Conservation (phyloP, 1,140 invertebrate species). For the Zaprionus vittiger region DNA sequence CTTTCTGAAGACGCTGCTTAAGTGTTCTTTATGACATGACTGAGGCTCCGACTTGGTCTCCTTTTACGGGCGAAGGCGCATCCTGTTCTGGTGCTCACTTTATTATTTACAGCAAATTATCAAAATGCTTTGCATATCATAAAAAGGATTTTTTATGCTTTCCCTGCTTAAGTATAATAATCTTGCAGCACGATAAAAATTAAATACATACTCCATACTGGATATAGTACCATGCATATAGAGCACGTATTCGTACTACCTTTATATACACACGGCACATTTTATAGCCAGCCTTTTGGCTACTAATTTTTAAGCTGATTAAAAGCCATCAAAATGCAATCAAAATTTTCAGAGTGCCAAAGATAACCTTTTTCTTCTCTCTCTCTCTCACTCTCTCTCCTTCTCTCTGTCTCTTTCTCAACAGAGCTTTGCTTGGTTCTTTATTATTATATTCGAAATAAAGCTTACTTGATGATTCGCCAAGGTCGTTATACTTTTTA, state of each 20-base stretch:
- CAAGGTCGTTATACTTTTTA: slow-evolving; percentile 36
- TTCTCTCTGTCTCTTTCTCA: not conserved
- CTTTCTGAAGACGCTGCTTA: slow-evolving; percentile 28
- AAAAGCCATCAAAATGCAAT: slow-evolving; percentile 55
- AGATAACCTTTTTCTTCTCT: slow-evolving; percentile 26
- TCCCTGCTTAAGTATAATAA: slow-evolving; percentile 41
- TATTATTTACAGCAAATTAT: slow-evolving; percentile 55
- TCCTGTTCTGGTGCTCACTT: slow-evolving; percentile 21
- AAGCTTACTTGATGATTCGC: slow-evolving; percentile 26
- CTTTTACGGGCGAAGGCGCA: slow-evolving; percentile 35
- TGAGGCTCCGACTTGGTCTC: not conserved
- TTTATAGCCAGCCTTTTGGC: slow-evolving; percentile 32
- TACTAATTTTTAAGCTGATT: slow-evolving; percentile 59
- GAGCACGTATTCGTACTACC: not conserved
- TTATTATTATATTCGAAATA: slow-evolving; percentile 28
- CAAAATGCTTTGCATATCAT: slow-evolving; percentile 55
- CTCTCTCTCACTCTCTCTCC: not conserved
- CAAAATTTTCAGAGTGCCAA: slow-evolving; percentile 30
- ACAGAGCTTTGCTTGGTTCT: slow-evolving; percentile 8
- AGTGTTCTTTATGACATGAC: slow-evolving; percentile 42
- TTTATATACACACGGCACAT: not conserved
- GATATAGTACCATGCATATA: not conserved
- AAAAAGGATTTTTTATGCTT: slow-evolving; percentile 51
- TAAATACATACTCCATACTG: slow-evolving; percentile 23
- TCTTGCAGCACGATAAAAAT: slow-evolving; percentile 34